phyloP scores from a whole-genome alignment of 2,888 invertebrate species.

The Argynnis bischoffii region DNA sequence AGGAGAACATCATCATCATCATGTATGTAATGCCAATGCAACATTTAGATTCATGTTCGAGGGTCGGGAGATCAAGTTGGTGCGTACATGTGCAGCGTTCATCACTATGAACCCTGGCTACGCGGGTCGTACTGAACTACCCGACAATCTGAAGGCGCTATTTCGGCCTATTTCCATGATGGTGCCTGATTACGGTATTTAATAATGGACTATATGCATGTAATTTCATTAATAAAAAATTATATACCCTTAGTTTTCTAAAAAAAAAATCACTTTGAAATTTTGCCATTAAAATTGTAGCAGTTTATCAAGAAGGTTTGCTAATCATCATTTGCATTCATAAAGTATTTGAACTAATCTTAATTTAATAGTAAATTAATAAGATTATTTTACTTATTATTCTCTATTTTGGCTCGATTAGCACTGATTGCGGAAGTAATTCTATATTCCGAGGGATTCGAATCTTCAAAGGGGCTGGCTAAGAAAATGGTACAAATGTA shows the following conservation, averaged over 20 bases:
- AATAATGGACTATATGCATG: background rate
- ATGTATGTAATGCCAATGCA: slow-evolving; percentile 3
- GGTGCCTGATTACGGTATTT: slow-evolving; percentile 93
- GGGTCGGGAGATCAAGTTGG: slow-evolving; percentile 92
- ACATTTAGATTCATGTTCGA: slow-evolving; percentile 90
- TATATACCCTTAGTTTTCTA: too few species aligned
- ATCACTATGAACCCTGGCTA: slow-evolving; percentile 97
- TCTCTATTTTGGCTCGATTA: slow-evolving; percentile 50
- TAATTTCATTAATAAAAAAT: too few species aligned
- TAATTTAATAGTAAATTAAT: background rate
- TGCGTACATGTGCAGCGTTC: slow-evolving; percentile 91
- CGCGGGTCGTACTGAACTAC: slow-evolving; percentile 93
- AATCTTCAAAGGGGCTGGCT: slow-evolving; percentile 92
- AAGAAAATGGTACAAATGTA: slow-evolving; percentile 97
- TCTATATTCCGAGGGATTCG: slow-evolving; percentile 96
- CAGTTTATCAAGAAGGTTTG: too few species aligned
- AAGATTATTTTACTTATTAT: background rate
- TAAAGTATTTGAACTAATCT: background rate
- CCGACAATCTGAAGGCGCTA: slow-evolving; percentile 93
- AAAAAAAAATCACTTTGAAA: too few species aligned
- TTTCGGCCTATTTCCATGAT: slow-evolving; percentile 95
- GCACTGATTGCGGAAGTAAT: slow-evolving; percentile 95
- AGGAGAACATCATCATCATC: too few species aligned
- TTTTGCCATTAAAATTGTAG: too few species aligned
- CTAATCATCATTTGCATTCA: background rate